These are phyloP conservation scores for Picus viridis DNA, from an alignment of 2,797 vertebrate genomes.

Conservation along the genomic window DNA sequence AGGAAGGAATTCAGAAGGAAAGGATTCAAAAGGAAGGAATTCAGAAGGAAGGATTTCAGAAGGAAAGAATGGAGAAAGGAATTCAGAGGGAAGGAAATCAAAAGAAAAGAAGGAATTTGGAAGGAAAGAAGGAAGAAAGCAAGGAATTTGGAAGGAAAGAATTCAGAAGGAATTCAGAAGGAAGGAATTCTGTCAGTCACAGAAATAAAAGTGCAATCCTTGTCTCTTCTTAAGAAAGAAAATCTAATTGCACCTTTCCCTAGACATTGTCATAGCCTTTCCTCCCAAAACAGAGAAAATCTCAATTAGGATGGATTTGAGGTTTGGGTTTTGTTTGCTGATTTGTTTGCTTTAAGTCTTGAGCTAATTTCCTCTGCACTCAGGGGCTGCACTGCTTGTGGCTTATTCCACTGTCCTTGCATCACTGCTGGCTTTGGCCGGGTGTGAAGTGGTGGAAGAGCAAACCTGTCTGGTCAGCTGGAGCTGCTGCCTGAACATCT, in stretches of 20 bases:
- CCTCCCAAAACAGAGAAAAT: neutral
- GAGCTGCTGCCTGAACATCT: neutral
- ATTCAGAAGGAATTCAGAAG: too few species aligned
- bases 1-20: too few species aligned
- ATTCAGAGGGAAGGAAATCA: too few species aligned
- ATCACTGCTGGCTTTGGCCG: neutral
- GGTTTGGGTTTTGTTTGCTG: neutral
- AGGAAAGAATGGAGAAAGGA: too few species aligned
- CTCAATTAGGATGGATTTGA: neutral
- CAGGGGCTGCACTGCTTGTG: neutral
- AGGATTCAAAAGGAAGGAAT: too few species aligned
- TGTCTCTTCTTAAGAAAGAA: neutral
- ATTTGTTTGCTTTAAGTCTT: neutral
- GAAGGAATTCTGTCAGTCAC: neutral
- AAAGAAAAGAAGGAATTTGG: too few species aligned
- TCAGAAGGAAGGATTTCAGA: too few species aligned
- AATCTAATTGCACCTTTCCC: neutral
- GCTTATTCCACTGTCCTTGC: neutral
- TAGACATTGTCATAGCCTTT: neutral
- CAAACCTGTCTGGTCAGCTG: constrained; percentile 11
- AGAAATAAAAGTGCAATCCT: neutral
- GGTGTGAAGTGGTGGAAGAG: neutral
- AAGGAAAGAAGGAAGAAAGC: too few species aligned
- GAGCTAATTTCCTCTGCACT: neutral
- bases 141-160: too few species aligned